A percentile compares a stretch with the other conserved stretches of the same genome.
Conservation (phyloP, 2,888 invertebrate species). For the Calliopum simillimum region DNA sequence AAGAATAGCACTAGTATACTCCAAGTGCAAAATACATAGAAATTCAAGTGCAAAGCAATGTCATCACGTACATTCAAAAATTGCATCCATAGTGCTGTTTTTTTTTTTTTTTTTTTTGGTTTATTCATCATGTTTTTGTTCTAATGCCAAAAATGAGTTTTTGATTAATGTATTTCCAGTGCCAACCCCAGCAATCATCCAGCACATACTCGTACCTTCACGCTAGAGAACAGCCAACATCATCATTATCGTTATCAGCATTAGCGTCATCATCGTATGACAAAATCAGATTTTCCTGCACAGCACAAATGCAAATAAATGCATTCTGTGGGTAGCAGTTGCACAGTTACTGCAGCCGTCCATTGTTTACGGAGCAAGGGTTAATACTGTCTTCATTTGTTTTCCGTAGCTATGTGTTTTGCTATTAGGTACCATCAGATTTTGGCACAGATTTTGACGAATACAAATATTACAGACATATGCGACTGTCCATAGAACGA, state of each 20-base stretch:
- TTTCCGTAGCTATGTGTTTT: too few relatives aligned
- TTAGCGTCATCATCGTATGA: neutral
- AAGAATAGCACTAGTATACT: too few relatives aligned
- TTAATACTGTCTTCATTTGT: too few relatives aligned
- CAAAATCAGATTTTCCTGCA: neutral
- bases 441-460: too few relatives aligned
- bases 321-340: conserved; percentile 23
- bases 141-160: conserved; percentile 52
- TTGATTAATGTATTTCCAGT: conserved; percentile 55
- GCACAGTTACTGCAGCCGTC: conserved; percentile 10
- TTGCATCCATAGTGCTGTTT: neutral
- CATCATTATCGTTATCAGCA: neutral
- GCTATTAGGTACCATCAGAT: too few relatives aligned
- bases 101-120: too few relatives aligned
- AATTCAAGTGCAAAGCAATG: neutral
- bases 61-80: neutral
- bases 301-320: conserved; percentile 43
- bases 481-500: too few relatives aligned
- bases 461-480: too few relatives aligned
- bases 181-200: conserved; percentile 31
- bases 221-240: conserved; percentile 9
- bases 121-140: neutral
- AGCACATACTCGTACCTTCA: conserved; percentile 1
- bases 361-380: neutral
- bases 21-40: neutral